These are phyloP conservation scores for Trachops cirrhosus DNA, from an alignment of 2,797 vertebrate species.

Conservation along the genomic window DNA sequence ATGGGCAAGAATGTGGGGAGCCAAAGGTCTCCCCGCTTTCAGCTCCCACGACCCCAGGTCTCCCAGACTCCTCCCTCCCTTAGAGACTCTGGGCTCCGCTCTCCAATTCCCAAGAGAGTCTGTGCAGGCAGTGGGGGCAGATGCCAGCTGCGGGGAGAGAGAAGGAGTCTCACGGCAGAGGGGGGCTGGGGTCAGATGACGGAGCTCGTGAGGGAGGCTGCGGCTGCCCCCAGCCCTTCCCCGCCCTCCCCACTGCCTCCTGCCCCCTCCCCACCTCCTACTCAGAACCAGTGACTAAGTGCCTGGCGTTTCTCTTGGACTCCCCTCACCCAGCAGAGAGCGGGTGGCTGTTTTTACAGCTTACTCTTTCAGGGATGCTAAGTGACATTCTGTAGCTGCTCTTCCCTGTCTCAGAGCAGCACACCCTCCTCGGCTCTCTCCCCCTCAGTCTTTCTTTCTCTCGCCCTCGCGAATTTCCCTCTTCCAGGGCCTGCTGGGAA, in stretches of 20 bases:
- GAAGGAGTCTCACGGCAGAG: neutral
- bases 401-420: constrained; percentile 42
- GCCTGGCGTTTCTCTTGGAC: constrained; percentile 55
- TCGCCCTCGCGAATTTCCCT: neutral
- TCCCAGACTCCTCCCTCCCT: neutral
- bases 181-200: neutral
- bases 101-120: neutral
- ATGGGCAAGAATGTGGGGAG: neutral
- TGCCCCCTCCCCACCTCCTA: constrained; percentile 74
- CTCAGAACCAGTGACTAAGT: constrained; percentile 77
- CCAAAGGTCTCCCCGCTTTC: neutral
- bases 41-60: neutral
- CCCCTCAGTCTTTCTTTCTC: constrained; percentile 40
- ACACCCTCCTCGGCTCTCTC: constrained; percentile 41
- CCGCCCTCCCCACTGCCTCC: neutral
- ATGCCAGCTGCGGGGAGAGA: neutral
- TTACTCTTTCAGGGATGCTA: constrained; percentile 68
- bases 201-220: constrained; percentile 10
- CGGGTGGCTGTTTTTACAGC: constrained; percentile 71
- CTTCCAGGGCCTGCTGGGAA: neutral
- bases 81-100: neutral
- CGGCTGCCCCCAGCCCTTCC: constrained; percentile 3
- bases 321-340: constrained; percentile 68
- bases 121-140: neutral
- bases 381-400: constrained; percentile 71